Percentiles rank a stretch among this genome's conserved stretches.
phyloP scores from a whole-genome alignment of 2,797 vertebrate genomes.

The Notamacropus eugenii region DNA sequence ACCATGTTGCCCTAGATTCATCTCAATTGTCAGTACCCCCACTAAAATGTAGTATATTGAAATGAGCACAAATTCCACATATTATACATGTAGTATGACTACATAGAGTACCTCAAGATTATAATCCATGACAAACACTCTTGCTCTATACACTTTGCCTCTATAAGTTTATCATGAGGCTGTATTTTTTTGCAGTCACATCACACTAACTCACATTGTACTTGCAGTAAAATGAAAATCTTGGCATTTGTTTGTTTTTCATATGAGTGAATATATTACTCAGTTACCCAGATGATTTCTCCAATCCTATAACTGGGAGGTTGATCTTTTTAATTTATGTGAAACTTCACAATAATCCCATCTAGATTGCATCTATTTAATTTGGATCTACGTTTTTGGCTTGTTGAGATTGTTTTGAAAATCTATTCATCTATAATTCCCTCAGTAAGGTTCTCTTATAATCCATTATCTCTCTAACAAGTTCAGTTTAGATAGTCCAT shows the following conservation, averaged over 20 bases:
- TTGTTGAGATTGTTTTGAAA: neutral
- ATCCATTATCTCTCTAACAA: neutral
- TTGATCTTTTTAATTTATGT: neutral
- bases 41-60: neutral
- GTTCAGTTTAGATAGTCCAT: neutral
- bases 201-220: neutral
- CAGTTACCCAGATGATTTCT: neutral
- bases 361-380: neutral
- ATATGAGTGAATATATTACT: neutral
- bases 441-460: neutral
- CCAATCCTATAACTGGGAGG: neutral
- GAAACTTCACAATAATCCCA: neutral
- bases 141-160: neutral
- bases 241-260: neutral
- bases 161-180: neutral
- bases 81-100: neutral
- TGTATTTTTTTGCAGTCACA: neutral
- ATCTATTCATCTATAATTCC: neutral
- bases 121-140: neutral
- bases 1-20: neutral
- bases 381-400: neutral
- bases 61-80: neutral
- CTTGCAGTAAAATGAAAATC: neutral
- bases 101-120: neutral
- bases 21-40: neutral